Base-by-base conservation (phyloP, 2,797 vertebrate genomes). In the Rhinogobio ventralis region DNA sequence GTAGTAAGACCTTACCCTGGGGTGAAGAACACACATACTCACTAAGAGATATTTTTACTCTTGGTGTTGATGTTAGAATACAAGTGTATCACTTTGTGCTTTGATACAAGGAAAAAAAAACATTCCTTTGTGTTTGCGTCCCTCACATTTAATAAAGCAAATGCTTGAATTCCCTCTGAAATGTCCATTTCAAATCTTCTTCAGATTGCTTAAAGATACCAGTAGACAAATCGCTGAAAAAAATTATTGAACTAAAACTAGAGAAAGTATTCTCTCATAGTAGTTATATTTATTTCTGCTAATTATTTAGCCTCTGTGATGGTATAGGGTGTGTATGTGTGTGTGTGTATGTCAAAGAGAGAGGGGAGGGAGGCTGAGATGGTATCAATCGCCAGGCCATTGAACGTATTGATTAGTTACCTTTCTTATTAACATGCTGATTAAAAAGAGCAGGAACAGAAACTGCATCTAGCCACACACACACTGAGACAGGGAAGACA, bases 401-500 rank as follows among this genome's bases (percentile, higher is more conserved):
- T 87, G 94, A 95, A 95, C 91, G 86, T 95, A 92, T 95, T 95
- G 86, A 95, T 95, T 96, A 94, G 88, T 95, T 94, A 93, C 94
- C 91, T 90, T 95, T 93, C 92, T 95, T 92, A 94, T 94, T 95
- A 95, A 94, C 92, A 95, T 95, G 94, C 95, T 93, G 93, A 92
- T 95, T 96, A 95, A 93, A 92, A 92, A 93, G 90, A 87, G 93
- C 91, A 91, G 91, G 89, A 90, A 92, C 91, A 91, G 91, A 87
- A 89, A 88, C 80, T 49, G 51, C 86, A 20, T 90, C 88, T 89
- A 84, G 89, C 91, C 90, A 89, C 88, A 90, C 89, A 89, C 88
- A 90, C 88, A 84, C 86, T 66, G 89, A 93, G 88, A 86, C 85
- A 89, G 87, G 89, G 66, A 89, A 89, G 91, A 93, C 88, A 90